Base-by-base conservation (phyloP, 2,797 vertebrate species). In the Pipistrellus pipistrellus region DNA sequence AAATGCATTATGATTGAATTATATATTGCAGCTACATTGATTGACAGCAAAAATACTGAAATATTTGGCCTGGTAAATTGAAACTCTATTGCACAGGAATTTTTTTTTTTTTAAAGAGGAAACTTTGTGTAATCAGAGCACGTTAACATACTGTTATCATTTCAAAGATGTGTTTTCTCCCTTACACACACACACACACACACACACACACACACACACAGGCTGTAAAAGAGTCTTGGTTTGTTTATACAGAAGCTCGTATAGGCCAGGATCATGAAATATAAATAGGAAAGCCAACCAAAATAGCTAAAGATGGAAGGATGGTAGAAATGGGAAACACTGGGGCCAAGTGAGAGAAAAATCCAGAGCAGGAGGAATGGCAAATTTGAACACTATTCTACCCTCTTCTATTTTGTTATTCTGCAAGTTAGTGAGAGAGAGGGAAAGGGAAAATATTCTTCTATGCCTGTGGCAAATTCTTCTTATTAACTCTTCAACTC, bases 1-100 rank as follows among this genome's bases (percentile, higher is more conserved):
- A 95, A 96, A 96, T 88, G 89, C 83, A 85, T 64, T 90, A 92
- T 97, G 88, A 97, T 97, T 96, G 94, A 97, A 96, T 96, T 93
- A 88, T 75, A 85, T 80, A 85, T 88, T 96, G 87, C 83, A 95
- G 81, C 82, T 96, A 90, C 95, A 83, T 80, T 97, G 97, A 96
- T 59, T 98, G 97, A 97, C 90, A 91, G 85, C 89, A 64, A 86
- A 97, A 97, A 64, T 95, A 92, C 93, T 96, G 78, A 94, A 93
- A 51, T 88, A 91, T 85, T 97, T 90, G 68, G 41, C 85, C 6
- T 95, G 32, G 59, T 96, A 97, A 97, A 97, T 88, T 94, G 90
- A 90, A 93, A 88, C 55, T 93, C 64, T 88, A 48, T 75, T 92
- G 53, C 62, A 32, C 30, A 71, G 44, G 48, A 88, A 83, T 41